Conservation (phyloP, 2,113 vertebrate species). For the Origma solitaria region DNA sequence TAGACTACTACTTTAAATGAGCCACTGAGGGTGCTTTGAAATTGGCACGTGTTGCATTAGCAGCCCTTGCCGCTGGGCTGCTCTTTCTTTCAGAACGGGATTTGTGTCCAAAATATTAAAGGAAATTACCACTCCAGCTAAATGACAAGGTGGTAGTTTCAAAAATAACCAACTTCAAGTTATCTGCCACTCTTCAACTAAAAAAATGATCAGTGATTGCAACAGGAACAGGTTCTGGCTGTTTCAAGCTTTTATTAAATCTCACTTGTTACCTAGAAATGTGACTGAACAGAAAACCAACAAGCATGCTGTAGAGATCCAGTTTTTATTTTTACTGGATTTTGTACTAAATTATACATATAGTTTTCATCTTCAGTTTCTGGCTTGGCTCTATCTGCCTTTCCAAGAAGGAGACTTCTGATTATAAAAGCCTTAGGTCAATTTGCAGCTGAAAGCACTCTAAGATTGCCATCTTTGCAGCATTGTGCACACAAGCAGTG, state of each 20-base stretch:
- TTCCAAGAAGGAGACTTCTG: background rate
- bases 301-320: background rate
- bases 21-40: background rate
- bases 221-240: background rate
- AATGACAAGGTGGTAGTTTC: conserved; percentile 1
- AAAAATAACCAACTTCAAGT: background rate
- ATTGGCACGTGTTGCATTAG: background rate
- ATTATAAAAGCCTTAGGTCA: background rate
- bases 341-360: background rate
- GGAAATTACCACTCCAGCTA: background rate
- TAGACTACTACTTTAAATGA: background rate
- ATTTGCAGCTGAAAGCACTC: background rate
- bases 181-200: background rate
- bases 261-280: background rate
- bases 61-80: background rate
- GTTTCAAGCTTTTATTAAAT: background rate
- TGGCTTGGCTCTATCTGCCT: background rate
- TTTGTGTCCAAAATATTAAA: background rate
- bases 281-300: background rate
- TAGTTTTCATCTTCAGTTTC: background rate
- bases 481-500: background rate
- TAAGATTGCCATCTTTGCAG: background rate
- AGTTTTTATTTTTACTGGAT: background rate
- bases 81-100: background rate
- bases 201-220: background rate